phyloP scores from a whole-genome alignment of 1,140 invertebrate species.

The Uloborus diversus region DNA sequence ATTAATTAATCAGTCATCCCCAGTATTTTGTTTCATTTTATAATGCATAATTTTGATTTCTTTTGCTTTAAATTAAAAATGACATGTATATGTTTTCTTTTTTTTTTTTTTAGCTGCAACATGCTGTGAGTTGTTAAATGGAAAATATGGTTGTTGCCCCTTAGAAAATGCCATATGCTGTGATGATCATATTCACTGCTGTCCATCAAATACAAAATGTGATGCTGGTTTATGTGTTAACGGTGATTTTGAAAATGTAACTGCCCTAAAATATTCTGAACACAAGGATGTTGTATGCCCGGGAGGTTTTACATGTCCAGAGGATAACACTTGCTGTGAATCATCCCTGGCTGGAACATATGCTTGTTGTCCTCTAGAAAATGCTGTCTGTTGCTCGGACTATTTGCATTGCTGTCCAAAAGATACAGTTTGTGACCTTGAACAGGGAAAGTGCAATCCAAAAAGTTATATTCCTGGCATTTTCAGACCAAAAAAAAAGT shows the following conservation, averaged over 20 bases:
- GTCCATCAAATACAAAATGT: constrained; percentile 24
- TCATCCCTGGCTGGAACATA: constrained; percentile 58
- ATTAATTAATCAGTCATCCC: no score
- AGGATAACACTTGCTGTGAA: constrained; percentile 65
- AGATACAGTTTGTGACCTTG: constrained; percentile 55
- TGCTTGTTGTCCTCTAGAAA: constrained; percentile 65
- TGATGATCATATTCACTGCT: constrained; percentile 50
- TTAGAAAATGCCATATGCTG: constrained; percentile 48
- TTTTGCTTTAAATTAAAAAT: neutral
- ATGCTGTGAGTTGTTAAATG: constrained; percentile 16
- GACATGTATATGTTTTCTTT: neutral
- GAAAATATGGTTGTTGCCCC: constrained; percentile 41
- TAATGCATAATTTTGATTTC: neutral
- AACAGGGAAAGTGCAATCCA: neutral
- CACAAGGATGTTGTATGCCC: neutral
- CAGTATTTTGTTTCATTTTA: neutral
- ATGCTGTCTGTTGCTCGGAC: constrained; percentile 63
- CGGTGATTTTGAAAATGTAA: neutral
- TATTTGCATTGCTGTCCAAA: constrained; percentile 60
- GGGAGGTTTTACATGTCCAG: constrained; percentile 61
- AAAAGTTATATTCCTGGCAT: neutral
- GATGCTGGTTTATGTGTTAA: constrained; percentile 7
- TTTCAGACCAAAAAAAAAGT: neutral
- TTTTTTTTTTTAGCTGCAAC: constrained; percentile 20
- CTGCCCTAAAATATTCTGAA: neutral